phyloP scores from a whole-genome alignment of 2,113 vertebrate species.

The Stomatorhinus ivindoensis region DNA sequence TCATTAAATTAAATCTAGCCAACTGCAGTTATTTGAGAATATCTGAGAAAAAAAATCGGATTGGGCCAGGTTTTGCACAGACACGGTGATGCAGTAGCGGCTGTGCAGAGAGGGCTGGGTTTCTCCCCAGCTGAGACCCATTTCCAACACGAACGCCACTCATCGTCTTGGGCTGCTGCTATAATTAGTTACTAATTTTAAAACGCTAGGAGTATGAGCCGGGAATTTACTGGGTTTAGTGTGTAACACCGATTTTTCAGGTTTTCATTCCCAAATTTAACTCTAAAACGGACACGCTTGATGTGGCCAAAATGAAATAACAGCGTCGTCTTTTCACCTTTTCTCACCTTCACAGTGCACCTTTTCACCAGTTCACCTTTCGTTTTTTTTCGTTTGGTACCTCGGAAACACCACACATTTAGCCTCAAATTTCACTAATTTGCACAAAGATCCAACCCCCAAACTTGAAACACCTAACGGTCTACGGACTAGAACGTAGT shows the following conservation, averaged over 20 bases:
- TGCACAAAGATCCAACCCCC: neutral
- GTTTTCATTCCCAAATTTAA: conserved; percentile 15
- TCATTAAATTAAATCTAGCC: conserved; percentile 12
- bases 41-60: conserved; percentile 14
- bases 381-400: neutral
- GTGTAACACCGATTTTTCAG: neutral
- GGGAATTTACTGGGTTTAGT: conserved; percentile 21
- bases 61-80: conserved; percentile 38
- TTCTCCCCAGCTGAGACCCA: conserved; percentile 60
- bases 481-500: neutral
- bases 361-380: neutral
- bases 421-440: neutral
- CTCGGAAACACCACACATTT: neutral
- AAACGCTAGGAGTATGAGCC: conserved; percentile 37
- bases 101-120: conserved; percentile 35
- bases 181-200: conserved; percentile 67
- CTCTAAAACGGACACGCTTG: conserved; percentile 44
- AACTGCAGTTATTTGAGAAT: neutral
- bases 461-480: neutral
- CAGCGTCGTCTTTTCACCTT: neutral
- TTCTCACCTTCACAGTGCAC: conserved; percentile 8
- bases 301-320: conserved; percentile 21
- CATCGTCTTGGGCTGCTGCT: conserved; percentile 39
- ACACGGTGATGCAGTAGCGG: conserved; percentile 34
- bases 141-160: conserved; percentile 50